Evolutionary conservation across 2,113 vertebrate genomes (phyloP).

Genomic region (Elgaria multicarinata): DNA sequence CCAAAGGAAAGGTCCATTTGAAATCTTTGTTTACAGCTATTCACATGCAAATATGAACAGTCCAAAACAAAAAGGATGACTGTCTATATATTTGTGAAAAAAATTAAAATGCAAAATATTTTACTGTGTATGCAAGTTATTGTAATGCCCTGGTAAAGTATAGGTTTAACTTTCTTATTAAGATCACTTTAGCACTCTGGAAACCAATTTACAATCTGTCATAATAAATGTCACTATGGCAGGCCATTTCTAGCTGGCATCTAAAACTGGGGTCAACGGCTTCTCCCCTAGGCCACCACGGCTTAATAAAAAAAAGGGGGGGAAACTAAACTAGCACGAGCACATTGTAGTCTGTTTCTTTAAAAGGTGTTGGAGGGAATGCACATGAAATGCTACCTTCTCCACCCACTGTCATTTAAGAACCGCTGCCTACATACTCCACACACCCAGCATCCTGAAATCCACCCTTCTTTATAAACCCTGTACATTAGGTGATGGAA

Average conservation of each 20-base stretch:
- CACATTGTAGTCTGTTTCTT: slow-evolving; percentile 66
- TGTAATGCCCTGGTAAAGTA: not conserved
- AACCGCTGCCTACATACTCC: slow-evolving; percentile 66
- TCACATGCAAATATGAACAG: not conserved
- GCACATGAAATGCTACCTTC: slow-evolving; percentile 68
- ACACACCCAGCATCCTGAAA: slow-evolving; percentile 67
- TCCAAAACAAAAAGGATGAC: not conserved
- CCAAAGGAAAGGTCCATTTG: not conserved
- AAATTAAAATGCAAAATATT: not conserved
- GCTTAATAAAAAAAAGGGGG: not conserved
- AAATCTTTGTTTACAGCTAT: slow-evolving; percentile 1
- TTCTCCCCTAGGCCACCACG: not conserved
- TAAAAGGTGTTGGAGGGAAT: slow-evolving; percentile 77
- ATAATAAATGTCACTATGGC: not conserved
- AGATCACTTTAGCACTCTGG: not conserved
- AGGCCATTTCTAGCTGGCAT: not conserved
- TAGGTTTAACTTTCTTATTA: not conserved
- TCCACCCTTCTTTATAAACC: slow-evolving; percentile 70
- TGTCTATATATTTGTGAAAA: not conserved
- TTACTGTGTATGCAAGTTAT: not conserved
- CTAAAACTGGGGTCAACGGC: not conserved
- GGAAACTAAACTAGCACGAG: slow-evolving; percentile 12
- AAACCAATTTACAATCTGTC: not conserved
- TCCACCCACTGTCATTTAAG: slow-evolving; percentile 75
- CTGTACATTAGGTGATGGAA: slow-evolving; percentile 67